These are phyloP conservation scores for Drosophila lacertosa DNA, from an alignment of 1,140 invertebrate genomes.

Conservation along the genomic window DNA sequence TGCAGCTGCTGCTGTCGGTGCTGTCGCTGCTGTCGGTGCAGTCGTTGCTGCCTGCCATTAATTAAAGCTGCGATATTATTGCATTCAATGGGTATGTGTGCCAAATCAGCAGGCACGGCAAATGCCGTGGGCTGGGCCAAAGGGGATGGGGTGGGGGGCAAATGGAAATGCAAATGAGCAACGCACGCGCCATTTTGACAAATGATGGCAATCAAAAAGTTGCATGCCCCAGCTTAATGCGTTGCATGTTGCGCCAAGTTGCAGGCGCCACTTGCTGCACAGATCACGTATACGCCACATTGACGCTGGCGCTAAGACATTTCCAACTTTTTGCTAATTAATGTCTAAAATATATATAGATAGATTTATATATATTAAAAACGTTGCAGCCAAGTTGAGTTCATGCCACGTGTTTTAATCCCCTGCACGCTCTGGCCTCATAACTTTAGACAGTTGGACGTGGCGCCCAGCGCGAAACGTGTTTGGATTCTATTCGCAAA, in stretches of 20 bases:
- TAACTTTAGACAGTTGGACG: conserved; percentile 55
- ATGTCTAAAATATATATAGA: conserved; percentile 59
- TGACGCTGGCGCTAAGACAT: conserved; percentile 31
- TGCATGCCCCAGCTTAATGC: conserved; percentile 35
- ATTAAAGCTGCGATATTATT: conserved; percentile 47
- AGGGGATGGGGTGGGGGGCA: not conserved
- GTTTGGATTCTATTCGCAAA: conserved; percentile 52
- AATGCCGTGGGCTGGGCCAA: not conserved
- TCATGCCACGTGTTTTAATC: conserved; percentile 67
- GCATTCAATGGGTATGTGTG: conserved; percentile 13
- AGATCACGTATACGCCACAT: conserved; percentile 62
- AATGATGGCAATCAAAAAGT: conserved; percentile 64
- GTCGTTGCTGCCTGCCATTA: conserved; percentile 45
- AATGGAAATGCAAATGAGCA: conserved; percentile 33
- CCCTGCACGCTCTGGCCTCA: conserved; percentile 52
- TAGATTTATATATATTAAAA: conserved; percentile 29
- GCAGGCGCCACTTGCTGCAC: conserved; percentile 33
- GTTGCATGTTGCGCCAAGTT: conserved; percentile 20
- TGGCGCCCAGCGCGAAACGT: conserved; percentile 36
- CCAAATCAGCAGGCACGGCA: conserved; percentile 10
- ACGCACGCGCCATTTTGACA: conserved; percentile 65
- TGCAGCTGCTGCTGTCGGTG: conserved; percentile 16
- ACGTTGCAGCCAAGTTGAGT: conserved; percentile 17
- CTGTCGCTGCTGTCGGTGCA: too few species aligned
- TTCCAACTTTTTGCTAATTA: conserved; percentile 65